A percentile compares a stretch with the other conserved stretches of the same genome.
phyloP scores from a whole-genome alignment of 2,113 vertebrate genomes.

The Suricata suricatta region DNA sequence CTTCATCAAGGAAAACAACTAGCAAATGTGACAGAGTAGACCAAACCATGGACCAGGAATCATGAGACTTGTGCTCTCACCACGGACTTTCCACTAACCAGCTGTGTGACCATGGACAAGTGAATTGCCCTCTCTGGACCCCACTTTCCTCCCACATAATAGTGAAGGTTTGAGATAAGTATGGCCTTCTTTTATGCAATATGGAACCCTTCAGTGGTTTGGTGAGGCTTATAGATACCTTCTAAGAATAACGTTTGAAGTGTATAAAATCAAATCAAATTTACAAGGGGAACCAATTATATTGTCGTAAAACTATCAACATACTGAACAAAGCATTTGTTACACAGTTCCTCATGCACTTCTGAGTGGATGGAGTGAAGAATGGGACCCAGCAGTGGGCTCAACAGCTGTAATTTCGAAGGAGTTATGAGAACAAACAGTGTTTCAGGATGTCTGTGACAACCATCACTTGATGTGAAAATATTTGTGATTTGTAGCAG shows the following conservation, averaged over 20 bases:
- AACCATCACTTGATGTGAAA: neutral
- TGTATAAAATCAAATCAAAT: neutral
- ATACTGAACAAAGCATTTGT: neutral
- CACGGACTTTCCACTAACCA: neutral
- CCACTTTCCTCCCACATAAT: neutral
- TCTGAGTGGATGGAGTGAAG: neutral
- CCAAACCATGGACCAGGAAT: neutral
- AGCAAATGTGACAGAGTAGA: neutral
- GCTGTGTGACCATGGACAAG: neutral
- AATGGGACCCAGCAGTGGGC: neutral
- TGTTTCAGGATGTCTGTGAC: neutral
- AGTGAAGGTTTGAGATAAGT: neutral
- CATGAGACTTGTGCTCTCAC: neutral
- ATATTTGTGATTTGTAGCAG: neutral
- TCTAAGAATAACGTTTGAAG: neutral
- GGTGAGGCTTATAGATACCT: neutral
- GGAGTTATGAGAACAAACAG: neutral
- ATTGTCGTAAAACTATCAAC: neutral
- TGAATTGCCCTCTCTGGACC: neutral
- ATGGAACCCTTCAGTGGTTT: neutral
- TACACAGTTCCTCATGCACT: neutral
- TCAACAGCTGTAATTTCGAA: neutral
- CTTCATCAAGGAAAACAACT: neutral
- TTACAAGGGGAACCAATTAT: conserved; percentile 10
- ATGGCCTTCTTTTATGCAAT: neutral